These are phyloP conservation scores for Paedocypris micromegethes DNA, from an alignment of 2,797 vertebrate species.

Conservation along the genomic window DNA sequence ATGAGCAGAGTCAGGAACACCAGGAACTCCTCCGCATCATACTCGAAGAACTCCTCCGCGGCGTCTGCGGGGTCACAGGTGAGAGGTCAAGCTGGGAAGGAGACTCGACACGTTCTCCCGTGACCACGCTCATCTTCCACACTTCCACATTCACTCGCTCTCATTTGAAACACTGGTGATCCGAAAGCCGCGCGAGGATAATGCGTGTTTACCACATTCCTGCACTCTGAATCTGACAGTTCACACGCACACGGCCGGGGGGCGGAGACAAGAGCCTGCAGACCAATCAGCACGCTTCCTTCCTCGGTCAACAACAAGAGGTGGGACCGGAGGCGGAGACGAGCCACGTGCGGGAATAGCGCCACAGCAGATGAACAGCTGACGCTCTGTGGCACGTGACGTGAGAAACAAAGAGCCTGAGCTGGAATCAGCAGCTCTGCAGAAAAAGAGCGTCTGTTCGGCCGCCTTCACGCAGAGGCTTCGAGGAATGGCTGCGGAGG, in stretches of 20 bases:
- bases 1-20: conserved; percentile 92
- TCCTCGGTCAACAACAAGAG: conserved; percentile 5
- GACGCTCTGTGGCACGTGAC: conserved; percentile 30
- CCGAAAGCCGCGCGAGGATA: too few species aligned
- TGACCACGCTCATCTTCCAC: too few species aligned
- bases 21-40: conserved; percentile 95
- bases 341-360: conserved; percentile 17
- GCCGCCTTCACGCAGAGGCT: background rate
- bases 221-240: conserved; percentile 7
- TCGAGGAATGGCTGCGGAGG: background rate
- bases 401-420: conserved; percentile 23
- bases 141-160: too few species aligned
- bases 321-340: background rate
- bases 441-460: conserved; percentile 21
- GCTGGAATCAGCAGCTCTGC: conserved; percentile 3
- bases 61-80: conserved; percentile 67
- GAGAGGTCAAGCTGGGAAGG: too few species aligned
- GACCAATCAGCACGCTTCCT: conserved; percentile 6
- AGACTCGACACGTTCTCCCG: background rate
- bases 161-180: too few species aligned
- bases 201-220: background rate
- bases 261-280: background rate
- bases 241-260: conserved; percentile 1
- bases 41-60: conserved; percentile 94
- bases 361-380: conserved; percentile 32